These are phyloP conservation scores for Axinella damicornis DNA, from an alignment of 37 sponge, comb jelly and placozoan species.

Conservation along the genomic window DNA sequence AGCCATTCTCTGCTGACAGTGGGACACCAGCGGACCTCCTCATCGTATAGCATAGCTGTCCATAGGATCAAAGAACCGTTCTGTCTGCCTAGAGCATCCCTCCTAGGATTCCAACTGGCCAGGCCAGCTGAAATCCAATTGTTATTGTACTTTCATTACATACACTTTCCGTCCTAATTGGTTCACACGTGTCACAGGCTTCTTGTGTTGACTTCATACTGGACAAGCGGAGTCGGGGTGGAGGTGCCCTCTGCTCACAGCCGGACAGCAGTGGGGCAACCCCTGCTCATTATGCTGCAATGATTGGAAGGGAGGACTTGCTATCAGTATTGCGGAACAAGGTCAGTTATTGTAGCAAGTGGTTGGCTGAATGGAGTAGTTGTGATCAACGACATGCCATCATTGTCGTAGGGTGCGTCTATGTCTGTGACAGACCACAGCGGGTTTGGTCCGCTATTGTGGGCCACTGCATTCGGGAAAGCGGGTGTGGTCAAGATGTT, in stretches of 20 bases:
- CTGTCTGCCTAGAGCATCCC: neutral
- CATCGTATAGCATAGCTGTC: too few relatives aligned
- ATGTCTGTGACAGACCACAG: neutral
- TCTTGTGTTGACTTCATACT: constrained; percentile 57
- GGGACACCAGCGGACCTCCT: too few relatives aligned
- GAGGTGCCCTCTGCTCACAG: neutral
- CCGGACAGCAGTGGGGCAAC: constrained; percentile 65
- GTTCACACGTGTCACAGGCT: neutral
- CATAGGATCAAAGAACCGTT: too few relatives aligned
- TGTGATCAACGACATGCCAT: too few relatives aligned
- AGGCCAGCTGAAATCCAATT: too few relatives aligned
- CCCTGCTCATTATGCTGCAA: constrained; percentile 78
- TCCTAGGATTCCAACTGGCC: too few relatives aligned
- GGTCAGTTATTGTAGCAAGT: too few relatives aligned
- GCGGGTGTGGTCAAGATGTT: constrained; percentile 39
- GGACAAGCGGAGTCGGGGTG: neutral
- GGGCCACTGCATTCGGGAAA: constrained; percentile 75
- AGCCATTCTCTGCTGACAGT: too few relatives aligned
- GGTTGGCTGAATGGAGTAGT: too few relatives aligned
- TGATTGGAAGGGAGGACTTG: constrained; percentile 17
- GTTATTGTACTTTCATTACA: too few relatives aligned
- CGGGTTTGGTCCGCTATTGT: constrained; percentile 66
- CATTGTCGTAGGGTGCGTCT: neutral
- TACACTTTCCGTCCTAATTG: neutral
- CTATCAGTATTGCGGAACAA: neutral